Evolutionary conservation across 2,888 invertebrate genomes (phyloP), one percentile per base, ranked within the genome.

Genomic region (Syritta pipiens): DNA sequence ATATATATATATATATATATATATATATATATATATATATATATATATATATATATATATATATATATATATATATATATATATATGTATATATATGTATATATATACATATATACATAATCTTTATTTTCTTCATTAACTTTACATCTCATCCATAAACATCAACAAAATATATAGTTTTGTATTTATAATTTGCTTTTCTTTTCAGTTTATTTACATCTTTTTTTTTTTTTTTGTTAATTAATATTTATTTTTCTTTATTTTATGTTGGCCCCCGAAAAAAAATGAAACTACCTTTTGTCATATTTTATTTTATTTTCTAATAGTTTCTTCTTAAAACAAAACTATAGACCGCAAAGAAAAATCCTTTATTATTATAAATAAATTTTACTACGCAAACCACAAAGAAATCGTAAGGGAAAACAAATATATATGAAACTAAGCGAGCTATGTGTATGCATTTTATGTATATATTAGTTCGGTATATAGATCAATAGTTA

Each of bases 181-280:
- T 82, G 81, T 75, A 82, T 65, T 82, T 71, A 82, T 59, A 12
- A 22, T 48, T 59, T 62, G 55, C 74, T 62, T 49, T 82, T 53
- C 35, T 67, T 76, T 60, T 76, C 42, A 26, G 37, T 37, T 37
- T 37, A 37, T 17, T 14, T 37, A 7, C 37, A 26, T 14, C 40
- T 40, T 37, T 76, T 67, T 68, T 37, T 22, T 30, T 28, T 59
- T 42, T 28, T 59, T 12, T 20, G 1, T 7, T 19, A 14, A 10
- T 32, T 9, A 1, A n/a, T 35, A 14, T 74, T 53, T 24, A 10
- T 59, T 37, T 67, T 53, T 68, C 32, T 67, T 60, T 65, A 83
- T 82, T 63, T 71, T 63, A 22, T 81, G 74, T 88, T 87, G 88
- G 87, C 88, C 88, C 88, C 88, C 88, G 86, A 88, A 88, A 87